These are phyloP conservation scores for Physella acuta DNA, from an alignment of 1,140 invertebrate species.

Conservation along the genomic window DNA sequence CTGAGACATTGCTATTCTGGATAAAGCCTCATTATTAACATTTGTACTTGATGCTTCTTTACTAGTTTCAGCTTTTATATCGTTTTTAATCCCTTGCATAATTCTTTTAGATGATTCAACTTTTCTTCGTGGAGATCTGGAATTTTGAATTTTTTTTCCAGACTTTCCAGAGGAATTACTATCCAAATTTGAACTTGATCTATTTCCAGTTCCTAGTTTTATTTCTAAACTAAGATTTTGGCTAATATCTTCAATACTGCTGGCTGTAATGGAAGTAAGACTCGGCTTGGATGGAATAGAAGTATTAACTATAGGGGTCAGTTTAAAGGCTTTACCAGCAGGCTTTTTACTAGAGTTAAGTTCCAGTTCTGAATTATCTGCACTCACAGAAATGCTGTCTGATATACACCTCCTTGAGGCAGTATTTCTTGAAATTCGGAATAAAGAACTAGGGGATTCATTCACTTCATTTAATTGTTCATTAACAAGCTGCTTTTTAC, in stretches of 20 bases:
- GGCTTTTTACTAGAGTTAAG: not conserved
- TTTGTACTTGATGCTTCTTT: not conserved
- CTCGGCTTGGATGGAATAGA: constrained; percentile 17
- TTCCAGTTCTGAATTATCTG: constrained; percentile 6
- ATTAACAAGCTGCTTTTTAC: constrained; percentile 17
- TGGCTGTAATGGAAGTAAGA: not conserved
- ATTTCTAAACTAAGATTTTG: not conserved
- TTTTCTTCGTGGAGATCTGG: constrained; percentile 16
- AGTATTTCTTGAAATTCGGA: not conserved
- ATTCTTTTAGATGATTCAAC: constrained; percentile 1
- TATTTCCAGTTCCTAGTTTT: not conserved
- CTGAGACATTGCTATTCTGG: not conserved
- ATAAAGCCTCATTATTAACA: constrained; percentile 3
- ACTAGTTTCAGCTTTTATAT: constrained; percentile 2
- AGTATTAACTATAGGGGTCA: constrained; percentile 16
- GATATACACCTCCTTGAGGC: constrained; percentile 11
- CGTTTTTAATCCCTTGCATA: constrained; percentile 21
- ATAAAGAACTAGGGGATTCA: constrained; percentile 6
- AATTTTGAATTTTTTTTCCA: constrained; percentile 4
- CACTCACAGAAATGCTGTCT: constrained; percentile 20
- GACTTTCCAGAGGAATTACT: constrained; percentile 5
- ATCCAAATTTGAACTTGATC: constrained; percentile 11
- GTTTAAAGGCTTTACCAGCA: constrained; percentile 10
- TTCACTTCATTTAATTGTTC: constrained; percentile 24
- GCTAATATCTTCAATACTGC: constrained; percentile 9